These are phyloP conservation scores for Ornithorhynchus anatinus DNA, from an alignment of 2,113 vertebrate genomes.

Conservation along the genomic window DNA sequence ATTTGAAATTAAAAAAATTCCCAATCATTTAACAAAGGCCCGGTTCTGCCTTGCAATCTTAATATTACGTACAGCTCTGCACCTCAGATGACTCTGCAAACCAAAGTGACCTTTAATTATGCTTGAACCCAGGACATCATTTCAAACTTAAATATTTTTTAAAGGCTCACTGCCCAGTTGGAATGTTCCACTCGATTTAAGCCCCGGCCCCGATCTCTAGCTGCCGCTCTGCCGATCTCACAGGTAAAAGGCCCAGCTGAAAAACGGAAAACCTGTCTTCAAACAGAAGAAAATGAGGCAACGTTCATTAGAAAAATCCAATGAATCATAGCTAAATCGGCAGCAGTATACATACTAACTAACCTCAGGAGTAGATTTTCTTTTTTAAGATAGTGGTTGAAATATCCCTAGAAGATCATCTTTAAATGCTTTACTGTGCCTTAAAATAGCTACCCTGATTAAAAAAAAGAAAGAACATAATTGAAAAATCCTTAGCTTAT, in stretches of 20 bases:
- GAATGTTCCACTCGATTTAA: no score
- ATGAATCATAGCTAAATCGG: background rate
- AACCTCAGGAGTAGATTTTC: conserved; percentile 27
- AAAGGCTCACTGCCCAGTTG: no score
- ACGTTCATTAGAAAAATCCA: conserved; percentile 32
- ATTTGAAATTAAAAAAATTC: conserved; percentile 27
- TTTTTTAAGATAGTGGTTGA: conserved; percentile 45
- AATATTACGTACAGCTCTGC: conserved; percentile 19
- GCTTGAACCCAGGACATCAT: no score
- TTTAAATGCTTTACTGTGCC: conserved; percentile 71
- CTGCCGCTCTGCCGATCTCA: no score
- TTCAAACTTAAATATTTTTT: no score
- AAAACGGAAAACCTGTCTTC: no score
- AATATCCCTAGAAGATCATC: conserved; percentile 64
- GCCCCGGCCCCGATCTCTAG: no score
- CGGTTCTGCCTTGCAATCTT: conserved; percentile 13
- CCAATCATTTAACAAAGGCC: background rate
- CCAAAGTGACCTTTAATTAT: conserved; percentile 39
- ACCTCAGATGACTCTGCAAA: conserved; percentile 30
- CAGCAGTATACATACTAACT: background rate
- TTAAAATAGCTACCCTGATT: conserved; percentile 67
- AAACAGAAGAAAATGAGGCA: no score
- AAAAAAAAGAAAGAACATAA: conserved; percentile 65
- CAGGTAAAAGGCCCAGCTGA: no score
- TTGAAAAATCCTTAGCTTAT: conserved; percentile 80